Conservation (phyloP, 2,113 vertebrate genomes). For the Datnioides undecimradiatus region DNA sequence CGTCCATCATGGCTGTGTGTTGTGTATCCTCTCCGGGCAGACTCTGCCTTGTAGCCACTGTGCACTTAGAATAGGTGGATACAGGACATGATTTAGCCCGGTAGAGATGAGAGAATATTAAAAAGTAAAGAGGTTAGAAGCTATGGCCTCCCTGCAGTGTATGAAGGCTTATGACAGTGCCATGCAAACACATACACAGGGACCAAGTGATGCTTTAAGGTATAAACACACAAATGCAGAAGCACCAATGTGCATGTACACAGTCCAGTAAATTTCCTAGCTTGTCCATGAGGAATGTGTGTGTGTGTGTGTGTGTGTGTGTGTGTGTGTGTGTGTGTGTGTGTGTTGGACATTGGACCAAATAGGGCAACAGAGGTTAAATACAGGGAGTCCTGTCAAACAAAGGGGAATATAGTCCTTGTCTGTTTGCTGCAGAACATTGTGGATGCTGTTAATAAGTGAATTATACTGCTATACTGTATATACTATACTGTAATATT, state of each 20-base stretch:
- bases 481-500: no score
- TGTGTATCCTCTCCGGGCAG: conserved; percentile 62
- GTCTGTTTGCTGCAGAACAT: background rate
- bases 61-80: conserved; percentile 51
- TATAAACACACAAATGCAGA: conserved; percentile 31
- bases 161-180: conserved; percentile 8
- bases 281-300: conserved; percentile 36
- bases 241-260: conserved; percentile 31
- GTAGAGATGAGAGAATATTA: conserved; percentile 72
- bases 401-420: conserved; percentile 32
- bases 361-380: conserved; percentile 48
- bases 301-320: background rate
- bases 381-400: conserved; percentile 12
- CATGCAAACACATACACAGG: conserved; percentile 52
- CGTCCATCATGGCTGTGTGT: conserved; percentile 71
- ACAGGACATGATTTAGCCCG: conserved; percentile 60
- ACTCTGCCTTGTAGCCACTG: conserved; percentile 44
- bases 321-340: conserved; percentile 21
- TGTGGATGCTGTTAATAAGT: conserved; percentile 40
- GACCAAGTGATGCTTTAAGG: conserved; percentile 28
- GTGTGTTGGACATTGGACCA: conserved; percentile 34
- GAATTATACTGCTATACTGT: no score
- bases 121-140: conserved; percentile 74
- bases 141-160: conserved; percentile 38
- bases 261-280: conserved; percentile 24